Percentiles rank a stretch among this genome's conserved stretches.
These are phyloP conservation scores for Sycophila texana DNA, from an alignment of 2,888 invertebrate species.

Conservation along the genomic window DNA sequence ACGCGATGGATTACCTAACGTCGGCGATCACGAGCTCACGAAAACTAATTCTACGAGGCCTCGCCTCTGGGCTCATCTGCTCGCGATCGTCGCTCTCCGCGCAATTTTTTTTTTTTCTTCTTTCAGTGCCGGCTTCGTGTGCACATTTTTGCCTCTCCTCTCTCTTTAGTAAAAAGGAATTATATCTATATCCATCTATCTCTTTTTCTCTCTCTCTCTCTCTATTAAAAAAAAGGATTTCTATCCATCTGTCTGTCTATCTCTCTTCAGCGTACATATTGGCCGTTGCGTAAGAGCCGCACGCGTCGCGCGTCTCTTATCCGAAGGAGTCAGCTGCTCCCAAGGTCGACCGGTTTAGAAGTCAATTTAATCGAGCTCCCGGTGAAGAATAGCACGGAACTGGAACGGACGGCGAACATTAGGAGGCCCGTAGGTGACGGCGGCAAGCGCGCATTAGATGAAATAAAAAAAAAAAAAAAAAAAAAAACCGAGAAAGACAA, in stretches of 20 bases:
- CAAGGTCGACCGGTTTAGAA: constrained; percentile 64
- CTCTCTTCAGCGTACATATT: neutral
- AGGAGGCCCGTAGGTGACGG: neutral
- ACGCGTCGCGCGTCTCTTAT: constrained; percentile 32
- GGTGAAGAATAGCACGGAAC: constrained; percentile 14
- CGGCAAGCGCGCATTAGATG: neutral
- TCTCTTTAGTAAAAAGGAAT: too few species aligned
- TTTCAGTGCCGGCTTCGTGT: neutral
- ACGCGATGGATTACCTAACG: too few species aligned
- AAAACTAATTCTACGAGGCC: too few species aligned
- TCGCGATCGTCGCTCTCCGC: neutral
- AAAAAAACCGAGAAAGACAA: neutral
- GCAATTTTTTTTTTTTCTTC: constrained; percentile 11
- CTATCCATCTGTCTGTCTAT: too few species aligned
- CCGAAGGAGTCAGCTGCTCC: constrained; percentile 63
- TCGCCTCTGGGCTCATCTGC: neutral
- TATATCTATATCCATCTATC: neutral
- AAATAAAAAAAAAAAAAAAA: neutral
- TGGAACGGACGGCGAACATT: constrained; percentile 30
- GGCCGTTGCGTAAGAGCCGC: constrained; percentile 49
- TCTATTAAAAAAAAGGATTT: too few species aligned
- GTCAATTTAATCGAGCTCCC: constrained; percentile 55
- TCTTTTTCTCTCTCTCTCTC: neutral
- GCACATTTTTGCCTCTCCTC: too few species aligned
- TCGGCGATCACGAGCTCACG: too few species aligned